Percentiles rank a stretch among this genome's conserved stretches.
phyloP scores from a whole-genome alignment of 2,113 vertebrate genomes.

The Chaenocephalus aceratus region DNA sequence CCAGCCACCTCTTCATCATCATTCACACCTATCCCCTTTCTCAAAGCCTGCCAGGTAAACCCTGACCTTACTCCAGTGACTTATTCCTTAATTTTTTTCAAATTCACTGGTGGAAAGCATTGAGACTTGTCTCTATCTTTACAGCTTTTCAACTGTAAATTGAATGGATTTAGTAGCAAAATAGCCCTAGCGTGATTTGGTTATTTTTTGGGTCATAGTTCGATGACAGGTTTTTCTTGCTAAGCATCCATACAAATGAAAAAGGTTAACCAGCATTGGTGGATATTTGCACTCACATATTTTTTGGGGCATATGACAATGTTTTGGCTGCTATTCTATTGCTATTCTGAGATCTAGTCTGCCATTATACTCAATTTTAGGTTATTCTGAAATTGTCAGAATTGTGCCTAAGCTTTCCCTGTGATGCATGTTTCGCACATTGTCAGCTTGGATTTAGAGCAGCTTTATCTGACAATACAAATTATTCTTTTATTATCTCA shows the following conservation, averaged over 20 bases:
- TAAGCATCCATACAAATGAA: too few relatives aligned
- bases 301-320: too few relatives aligned
- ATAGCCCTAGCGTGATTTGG: neutral
- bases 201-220: too few relatives aligned
- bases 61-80: neutral
- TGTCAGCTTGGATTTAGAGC: slow-evolving; percentile 27
- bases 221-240: too few relatives aligned
- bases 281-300: too few relatives aligned
- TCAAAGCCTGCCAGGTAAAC: slow-evolving; percentile 36
- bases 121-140: neutral
- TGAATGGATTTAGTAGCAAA: neutral
- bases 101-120: neutral
- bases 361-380: too few relatives aligned
- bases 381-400: too few relatives aligned
- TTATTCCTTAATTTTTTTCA: neutral
- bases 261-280: too few relatives aligned
- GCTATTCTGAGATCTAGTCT: neutral
- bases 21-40: slow-evolving; percentile 70
- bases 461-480: slow-evolving; percentile 29
- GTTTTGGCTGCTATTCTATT: neutral
- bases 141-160: too few relatives aligned
- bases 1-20: slow-evolving; percentile 30
- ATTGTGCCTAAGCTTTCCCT: too few relatives aligned
- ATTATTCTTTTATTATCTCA: slow-evolving; percentile 28
- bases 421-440: neutral